Conservation (phyloP, 2,797 vertebrate species). For the Falco columbarius region DNA sequence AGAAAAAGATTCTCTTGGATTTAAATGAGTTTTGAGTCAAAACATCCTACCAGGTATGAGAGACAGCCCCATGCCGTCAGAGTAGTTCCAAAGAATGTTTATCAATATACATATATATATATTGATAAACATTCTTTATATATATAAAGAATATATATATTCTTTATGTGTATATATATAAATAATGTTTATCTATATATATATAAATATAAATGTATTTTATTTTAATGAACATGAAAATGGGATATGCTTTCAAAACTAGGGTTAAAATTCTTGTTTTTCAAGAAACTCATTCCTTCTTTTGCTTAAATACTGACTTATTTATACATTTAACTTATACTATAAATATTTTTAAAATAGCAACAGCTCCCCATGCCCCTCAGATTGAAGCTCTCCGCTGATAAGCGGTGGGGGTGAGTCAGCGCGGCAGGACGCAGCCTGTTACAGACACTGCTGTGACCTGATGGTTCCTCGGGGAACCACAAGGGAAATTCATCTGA, state of each 20-base stretch:
- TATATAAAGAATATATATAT: too few relatives aligned
- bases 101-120: too few relatives aligned
- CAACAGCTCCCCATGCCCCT: not conserved
- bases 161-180: too few relatives aligned
- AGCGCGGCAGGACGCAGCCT: not conserved
- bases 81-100: too few relatives aligned
- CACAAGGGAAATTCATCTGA: not conserved
- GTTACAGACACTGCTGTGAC: not conserved
- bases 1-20: not conserved
- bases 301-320: not conserved
- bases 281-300: not conserved
- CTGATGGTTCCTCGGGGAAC: not conserved
- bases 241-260: not conserved
- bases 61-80: not conserved
- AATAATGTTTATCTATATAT: too few relatives aligned
- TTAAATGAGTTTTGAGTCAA: not conserved
- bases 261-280: not conserved
- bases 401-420: not conserved
- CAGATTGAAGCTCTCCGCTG: not conserved
- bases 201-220: too few relatives aligned
- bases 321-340: not conserved
- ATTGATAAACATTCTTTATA: too few relatives aligned
- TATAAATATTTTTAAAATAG: not conserved
- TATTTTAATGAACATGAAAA: too few relatives aligned
- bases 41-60: not conserved